Base-by-base conservation (phyloP, 2,113 vertebrate genomes). In the Alethe castanea region DNA sequence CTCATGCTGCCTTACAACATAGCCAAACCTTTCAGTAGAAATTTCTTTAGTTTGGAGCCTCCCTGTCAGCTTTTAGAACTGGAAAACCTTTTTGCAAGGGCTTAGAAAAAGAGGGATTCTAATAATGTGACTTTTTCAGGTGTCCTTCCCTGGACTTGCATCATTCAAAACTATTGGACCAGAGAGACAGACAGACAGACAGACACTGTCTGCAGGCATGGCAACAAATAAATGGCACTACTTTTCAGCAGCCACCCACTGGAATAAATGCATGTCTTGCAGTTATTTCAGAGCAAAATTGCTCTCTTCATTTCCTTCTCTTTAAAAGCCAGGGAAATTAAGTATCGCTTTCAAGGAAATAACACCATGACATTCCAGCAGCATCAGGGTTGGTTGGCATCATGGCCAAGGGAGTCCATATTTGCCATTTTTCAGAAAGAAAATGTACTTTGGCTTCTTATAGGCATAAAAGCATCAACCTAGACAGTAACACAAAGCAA, bases 131-230 rank as follows among this genome's bases (percentile, higher is more conserved):
- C 14, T 50, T 77, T 82, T 83, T 52, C 77, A 77, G 80, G 80
- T 90, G 31, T 47, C 94, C 93, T 86, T 59, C 23, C 59, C 47
- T 94, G 60, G 36, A 70, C 52, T 94, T 81, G 56, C 47, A 29
- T 74, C 84, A 88, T 86, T 86, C 71, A 81, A 77, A 88, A 47
- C 64, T 47, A 59, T 66, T 77, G 59, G 86, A 95, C 42, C 60
- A 73, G 66, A 90, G 26, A 90, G 79, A 88, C 69, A 90, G 90
- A 95, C 89, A 86, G 88, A 92, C 89, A 94, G 88, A 92, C 89
- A 92, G 78, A 74, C 70, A 23, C 54, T 77, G 94, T 95, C 94
- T 96, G 90, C 90, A 92, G 96, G 92, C 96, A 94, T 94, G 88
- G 95, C 79, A 95, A 96, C 93, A 94, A 77, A 82, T 72, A 95